Conservation (phyloP, 1,140 invertebrate species). For the Phymorhynchus buccinoides region DNA sequence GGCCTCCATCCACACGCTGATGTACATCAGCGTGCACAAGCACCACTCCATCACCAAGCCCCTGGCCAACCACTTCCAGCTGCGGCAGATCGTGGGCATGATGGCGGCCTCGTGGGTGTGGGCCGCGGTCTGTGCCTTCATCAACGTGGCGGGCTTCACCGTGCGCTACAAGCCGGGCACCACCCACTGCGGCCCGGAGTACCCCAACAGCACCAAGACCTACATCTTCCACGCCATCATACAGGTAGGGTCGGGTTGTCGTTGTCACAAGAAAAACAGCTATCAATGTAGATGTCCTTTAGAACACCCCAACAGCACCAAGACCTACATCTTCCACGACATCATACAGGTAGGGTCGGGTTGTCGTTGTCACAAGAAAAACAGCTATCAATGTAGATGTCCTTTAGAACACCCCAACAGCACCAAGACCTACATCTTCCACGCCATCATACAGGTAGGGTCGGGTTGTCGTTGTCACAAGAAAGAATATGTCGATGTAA, state of each 20-base stretch:
- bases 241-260: slow-evolving; percentile 56
- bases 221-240: slow-evolving; percentile 71
- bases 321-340: slow-evolving; percentile 68
- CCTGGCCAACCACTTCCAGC: slow-evolving; percentile 70
- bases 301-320: slow-evolving; percentile 60
- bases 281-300: no score
- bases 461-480: background rate
- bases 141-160: slow-evolving; percentile 71
- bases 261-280: no score
- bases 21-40: slow-evolving; percentile 75
- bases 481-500: no score
- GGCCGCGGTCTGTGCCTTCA: slow-evolving; percentile 69
- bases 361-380: no score
- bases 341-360: slow-evolving; percentile 65
- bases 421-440: slow-evolving; percentile 62
- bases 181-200: slow-evolving; percentile 75
- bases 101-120: slow-evolving; percentile 73
- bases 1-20: slow-evolving; percentile 75
- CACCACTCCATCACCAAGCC: slow-evolving; percentile 73
- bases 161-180: slow-evolving; percentile 72
- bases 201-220: slow-evolving; percentile 59
- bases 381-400: no score
- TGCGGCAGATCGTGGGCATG: slow-evolving; percentile 72
- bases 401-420: slow-evolving; percentile 65
- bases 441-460: slow-evolving; percentile 69